These are phyloP conservation scores for Eudyptes chrysolophus DNA, from an alignment of 2,113 vertebrate species.

Conservation along the genomic window DNA sequence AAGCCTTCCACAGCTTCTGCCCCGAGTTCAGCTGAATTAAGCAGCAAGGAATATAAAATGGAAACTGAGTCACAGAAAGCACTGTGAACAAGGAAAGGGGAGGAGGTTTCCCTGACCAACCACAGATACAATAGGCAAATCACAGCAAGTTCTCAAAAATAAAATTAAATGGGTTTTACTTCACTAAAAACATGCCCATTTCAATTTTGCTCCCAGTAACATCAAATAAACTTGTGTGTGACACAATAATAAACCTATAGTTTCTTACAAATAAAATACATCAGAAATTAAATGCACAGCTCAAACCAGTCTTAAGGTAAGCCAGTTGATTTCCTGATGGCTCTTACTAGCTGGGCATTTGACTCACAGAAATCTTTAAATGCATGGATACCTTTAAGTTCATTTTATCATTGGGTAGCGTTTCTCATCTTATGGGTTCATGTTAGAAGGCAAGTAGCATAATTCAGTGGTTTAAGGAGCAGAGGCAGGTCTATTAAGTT, in stretches of 20 bases:
- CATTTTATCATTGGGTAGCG: neutral
- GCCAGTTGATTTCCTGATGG: neutral
- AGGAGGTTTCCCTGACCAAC: neutral
- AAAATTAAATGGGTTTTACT: neutral
- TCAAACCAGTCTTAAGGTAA: neutral
- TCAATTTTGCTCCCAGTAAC: neutral
- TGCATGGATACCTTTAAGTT: neutral
- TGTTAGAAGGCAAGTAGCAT: neutral
- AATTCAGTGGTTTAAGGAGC: slow-evolving; percentile 44
- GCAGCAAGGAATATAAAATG: neutral
- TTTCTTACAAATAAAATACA: neutral
- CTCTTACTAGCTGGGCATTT: neutral
- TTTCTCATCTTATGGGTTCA: neutral
- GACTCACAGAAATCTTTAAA: neutral
- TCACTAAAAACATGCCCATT: neutral
- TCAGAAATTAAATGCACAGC: neutral
- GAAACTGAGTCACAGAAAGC: neutral
- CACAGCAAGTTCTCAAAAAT: neutral
- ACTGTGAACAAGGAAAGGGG: neutral
- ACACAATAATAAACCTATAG: neutral
- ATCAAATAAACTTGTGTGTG: neutral
- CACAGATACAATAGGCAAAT: neutral
- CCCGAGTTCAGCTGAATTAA: neutral
- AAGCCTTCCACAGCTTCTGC: neutral
- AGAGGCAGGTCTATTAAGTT: slow-evolving; percentile 56